A percentile compares a stretch with the other conserved stretches of the same genome.
Conservation (phyloP, 2,113 vertebrate genomes). For the Cynopterus brachyotis region DNA sequence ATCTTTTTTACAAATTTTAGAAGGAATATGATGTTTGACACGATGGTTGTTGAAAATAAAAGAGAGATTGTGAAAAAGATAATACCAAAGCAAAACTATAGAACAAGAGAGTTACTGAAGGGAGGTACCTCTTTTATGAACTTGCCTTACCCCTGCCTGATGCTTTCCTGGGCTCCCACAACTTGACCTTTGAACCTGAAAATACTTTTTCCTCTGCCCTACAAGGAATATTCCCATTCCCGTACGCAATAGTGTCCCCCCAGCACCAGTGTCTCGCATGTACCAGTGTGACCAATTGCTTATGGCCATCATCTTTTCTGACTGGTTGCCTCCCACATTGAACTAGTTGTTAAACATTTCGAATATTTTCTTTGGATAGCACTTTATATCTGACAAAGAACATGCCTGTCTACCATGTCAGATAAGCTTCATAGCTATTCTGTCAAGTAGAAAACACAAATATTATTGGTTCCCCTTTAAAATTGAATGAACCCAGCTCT, state of each 20-base stretch:
- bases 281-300: background rate
- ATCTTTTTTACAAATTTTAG: background rate
- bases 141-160: background rate
- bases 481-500: background rate
- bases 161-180: background rate
- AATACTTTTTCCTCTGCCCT: background rate
- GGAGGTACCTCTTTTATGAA: background rate
- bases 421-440: background rate
- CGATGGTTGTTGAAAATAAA: background rate
- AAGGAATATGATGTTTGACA: background rate
- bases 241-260: background rate
- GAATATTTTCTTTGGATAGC: background rate
- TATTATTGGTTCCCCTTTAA: background rate
- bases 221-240: background rate
- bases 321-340: too few relatives aligned
- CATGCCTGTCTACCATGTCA: background rate
- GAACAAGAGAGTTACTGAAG: background rate
- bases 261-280: background rate
- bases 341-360: background rate
- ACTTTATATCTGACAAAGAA: background rate
- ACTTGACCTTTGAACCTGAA: background rate
- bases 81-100: background rate
- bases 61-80: conserved; percentile 17
- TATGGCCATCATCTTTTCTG: background rate
- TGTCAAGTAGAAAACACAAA: background rate